Evolutionary conservation across 2,113 vertebrate genomes (phyloP), one percentile per base, ranked within the genome.

Genomic region (Genyomyrus donnyi): DNA sequence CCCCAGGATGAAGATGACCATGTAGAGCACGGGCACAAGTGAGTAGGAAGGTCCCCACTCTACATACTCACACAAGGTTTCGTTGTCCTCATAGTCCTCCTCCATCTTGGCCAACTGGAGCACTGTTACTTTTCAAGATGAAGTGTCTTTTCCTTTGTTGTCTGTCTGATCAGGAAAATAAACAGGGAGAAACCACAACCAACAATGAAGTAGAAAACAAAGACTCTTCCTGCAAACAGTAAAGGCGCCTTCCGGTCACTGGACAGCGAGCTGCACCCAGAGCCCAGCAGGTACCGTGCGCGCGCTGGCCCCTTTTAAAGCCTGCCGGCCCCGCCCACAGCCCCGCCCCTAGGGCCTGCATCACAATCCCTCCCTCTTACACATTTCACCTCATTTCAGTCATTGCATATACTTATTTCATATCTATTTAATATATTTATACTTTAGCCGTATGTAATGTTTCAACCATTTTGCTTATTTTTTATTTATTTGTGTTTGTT

Each of bases 1-100:
- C 5, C 97, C 97, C 17, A 97, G 94, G 92, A 97, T 96, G 94
- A 97, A 97, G 70, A 97, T 96, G 46, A 97, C 95, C 96, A 96
- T 96, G 95, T 97, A 97, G 52, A 97, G 95, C 42, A 96, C 94
- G 0, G 97, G 97, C 92, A 97, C 96, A 92, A 97, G 93, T 0
- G 95, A 95, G 94, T 96, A 96, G 0, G 96, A 97, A 0, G 95
- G 95, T 7, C 92, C 92, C 97, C 96, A 96, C 89, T 97, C 97
- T 0, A 94, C 92, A 56, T 92, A 96, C 92, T 96, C 95, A 86
- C 96, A 97, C 92, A 94, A 95, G 89, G 50, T 87, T 1, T 53
- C 49, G 0, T 93, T 93, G 0, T 45, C 0, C 0, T 92, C 94
- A 35, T 93, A 91, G 6, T 90, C 84, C 85, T 62, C 39, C 1